Evolutionary conservation across 2,797 vertebrate species (phyloP), one percentile per base, ranked within the genome.

Genomic region (Margarornis squamiger): DNA sequence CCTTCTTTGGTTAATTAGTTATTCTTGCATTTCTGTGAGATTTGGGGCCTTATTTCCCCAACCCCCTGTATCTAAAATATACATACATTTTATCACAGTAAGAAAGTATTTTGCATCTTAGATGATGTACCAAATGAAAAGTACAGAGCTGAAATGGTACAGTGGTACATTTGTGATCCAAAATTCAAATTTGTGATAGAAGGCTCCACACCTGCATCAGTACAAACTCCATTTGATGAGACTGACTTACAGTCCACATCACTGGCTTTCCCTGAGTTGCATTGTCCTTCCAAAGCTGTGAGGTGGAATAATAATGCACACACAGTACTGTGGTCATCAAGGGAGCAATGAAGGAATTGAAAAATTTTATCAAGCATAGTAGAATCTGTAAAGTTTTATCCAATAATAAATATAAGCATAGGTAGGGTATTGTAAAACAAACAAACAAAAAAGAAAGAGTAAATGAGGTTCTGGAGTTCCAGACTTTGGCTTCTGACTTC

Each of bases 371-470:
- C 15, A 29, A 65, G 39, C 13, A 5, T 36, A 39, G 23, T 29
- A 65, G 32, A 78, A 71, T 82, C 21, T 92, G 45, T 54, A 16
- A 66, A 48, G 19, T 48, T 90, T 46, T 86, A 38, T n/a, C 22
- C 19, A 58, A 7, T 32, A 55, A 18, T 14, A 39, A 12, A 19
- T 29, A 19, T 27, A 43, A 83, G 39, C 22, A 55, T 46, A 78
- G 51, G 21, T 7, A 36, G 0, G 1, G 24, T 32, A 2, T 38
- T 0, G 0, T 70, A 11, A 32, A 57, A 48, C 49, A 27, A 29
- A 68, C 23, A 62, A 49, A 30, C 13, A 38, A 51, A 58, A 62
- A 32, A 29, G 70, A 24, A 71, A 57, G n/a, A 10, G 5, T 21
- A 6, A 65, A 34, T 38, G 49, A 6, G 0, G 3, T 27, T 81